A percentile compares a stretch with the other conserved stretches of the same genome.
Evolutionary conservation across 2,113 vertebrate genomes (phyloP).

Genomic region (Hirundichthys speculiger): DNA sequence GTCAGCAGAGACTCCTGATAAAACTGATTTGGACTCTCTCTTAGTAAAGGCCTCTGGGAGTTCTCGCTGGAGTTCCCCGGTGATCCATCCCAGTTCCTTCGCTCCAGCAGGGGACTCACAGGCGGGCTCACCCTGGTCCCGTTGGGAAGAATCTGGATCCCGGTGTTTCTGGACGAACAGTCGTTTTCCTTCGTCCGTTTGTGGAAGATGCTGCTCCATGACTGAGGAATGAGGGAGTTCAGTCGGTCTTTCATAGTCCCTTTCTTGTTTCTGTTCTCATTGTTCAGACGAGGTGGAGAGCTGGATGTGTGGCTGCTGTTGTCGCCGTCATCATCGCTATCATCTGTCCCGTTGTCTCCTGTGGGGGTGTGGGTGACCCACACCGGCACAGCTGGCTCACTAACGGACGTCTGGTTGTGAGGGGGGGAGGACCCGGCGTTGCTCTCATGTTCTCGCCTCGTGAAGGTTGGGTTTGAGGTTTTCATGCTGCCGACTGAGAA

Average conservation of each 20-base stretch:
- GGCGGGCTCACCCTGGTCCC: conserved; percentile 73
- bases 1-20: conserved; percentile 66
- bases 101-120: conserved; percentile 65
- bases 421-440: conserved; percentile 29
- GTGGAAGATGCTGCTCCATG: conserved; percentile 60
- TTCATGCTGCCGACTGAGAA: conserved; percentile 51
- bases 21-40: conserved; percentile 20
- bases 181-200: conserved; percentile 38
- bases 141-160: conserved; percentile 62
- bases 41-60: conserved; percentile 56
- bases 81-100: conserved; percentile 37
- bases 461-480: conserved; percentile 35
- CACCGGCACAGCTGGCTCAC: conserved; percentile 39
- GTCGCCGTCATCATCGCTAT: conserved; percentile 17
- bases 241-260: conserved; percentile 46
- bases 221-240: conserved; percentile 63
- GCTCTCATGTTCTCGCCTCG: conserved; percentile 18
- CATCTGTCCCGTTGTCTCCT: conserved; percentile 27
- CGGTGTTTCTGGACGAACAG: conserved; percentile 29
- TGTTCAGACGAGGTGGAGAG: conserved; percentile 22
- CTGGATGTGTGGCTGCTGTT: conserved; percentile 38
- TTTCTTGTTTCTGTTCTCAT: conserved; percentile 15
- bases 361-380: conserved; percentile 67
- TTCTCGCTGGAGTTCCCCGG: conserved; percentile 29
- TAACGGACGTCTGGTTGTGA: conserved; percentile 26